Conservation (phyloP, 2,113 vertebrate species). For the Callionymus lyra region DNA sequence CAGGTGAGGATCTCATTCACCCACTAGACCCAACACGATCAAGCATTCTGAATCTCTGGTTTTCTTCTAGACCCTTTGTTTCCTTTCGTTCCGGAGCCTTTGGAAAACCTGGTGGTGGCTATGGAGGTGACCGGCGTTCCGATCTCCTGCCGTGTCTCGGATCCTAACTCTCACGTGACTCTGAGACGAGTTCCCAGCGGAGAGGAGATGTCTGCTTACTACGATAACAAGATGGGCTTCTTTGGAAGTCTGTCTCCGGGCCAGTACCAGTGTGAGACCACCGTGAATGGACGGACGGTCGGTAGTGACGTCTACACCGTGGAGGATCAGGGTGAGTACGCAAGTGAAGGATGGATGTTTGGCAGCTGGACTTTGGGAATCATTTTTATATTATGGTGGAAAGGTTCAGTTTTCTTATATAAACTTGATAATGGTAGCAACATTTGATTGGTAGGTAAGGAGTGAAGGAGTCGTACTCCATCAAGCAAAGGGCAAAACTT, state of each 20-base stretch:
- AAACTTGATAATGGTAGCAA: no score
- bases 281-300: conserved; percentile 47
- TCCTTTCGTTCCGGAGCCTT: conserved; percentile 74
- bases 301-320: conserved; percentile 73
- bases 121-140: conserved; percentile 40
- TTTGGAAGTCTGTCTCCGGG: conserved; percentile 65
- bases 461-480: no score
- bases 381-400: no score
- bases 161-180: conserved; percentile 69
- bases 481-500: no score
- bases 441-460: no score
- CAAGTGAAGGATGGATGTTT: not conserved
- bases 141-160: conserved; percentile 81
- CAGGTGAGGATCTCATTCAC: conserved; percentile 61
- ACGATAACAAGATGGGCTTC: conserved; percentile 80
- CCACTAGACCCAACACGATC: no score
- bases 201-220: conserved; percentile 54
- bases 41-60: not conserved
- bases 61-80: conserved; percentile 51
- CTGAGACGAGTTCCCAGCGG: conserved; percentile 59
- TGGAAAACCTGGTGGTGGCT: conserved; percentile 48
- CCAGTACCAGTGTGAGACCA: conserved; percentile 78
- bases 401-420: no score
- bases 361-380: no score
- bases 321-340: conserved; percentile 61